These are phyloP conservation scores for Odobenus rosmarus DNA, from an alignment of 2,113 vertebrate genomes.

Conservation along the genomic window DNA sequence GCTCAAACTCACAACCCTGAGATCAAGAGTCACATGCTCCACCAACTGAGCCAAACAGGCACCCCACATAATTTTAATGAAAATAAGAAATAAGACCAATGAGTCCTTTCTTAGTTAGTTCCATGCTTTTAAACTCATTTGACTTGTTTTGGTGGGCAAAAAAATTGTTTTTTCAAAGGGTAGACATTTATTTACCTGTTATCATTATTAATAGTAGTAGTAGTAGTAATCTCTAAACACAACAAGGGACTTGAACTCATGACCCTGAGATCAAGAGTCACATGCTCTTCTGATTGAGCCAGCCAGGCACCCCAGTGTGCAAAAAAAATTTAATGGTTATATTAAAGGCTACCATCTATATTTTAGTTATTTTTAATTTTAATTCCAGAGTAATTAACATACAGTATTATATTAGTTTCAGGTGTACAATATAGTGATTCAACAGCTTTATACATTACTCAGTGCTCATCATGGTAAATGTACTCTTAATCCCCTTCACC, in stretches of 20 bases:
- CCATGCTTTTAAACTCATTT: not conserved
- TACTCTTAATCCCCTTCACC: not conserved
- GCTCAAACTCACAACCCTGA: not conserved
- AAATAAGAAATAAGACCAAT: slow-evolving; percentile 10
- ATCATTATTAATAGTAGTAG: too few relatives aligned
- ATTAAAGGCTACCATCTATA: not conserved
- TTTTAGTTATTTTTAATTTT: not conserved
- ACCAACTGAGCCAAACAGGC: not conserved
- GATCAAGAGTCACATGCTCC: not conserved
- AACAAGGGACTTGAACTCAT: not conserved
- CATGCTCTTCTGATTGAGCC: not conserved
- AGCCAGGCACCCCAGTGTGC: not conserved
- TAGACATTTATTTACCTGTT: not conserved
- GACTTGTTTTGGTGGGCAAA: not conserved
- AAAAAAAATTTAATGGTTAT: not conserved
- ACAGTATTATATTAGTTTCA: not conserved
- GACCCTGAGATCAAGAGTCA: not conserved
- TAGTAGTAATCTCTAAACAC: not conserved
- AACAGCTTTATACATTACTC: not conserved
- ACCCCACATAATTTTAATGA: not conserved
- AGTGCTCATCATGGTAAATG: not conserved
- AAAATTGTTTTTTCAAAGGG: not conserved
- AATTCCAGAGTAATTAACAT: not conserved
- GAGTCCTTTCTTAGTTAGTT: not conserved
- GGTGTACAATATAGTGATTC: not conserved